These are phyloP conservation scores for human DNA, from an alignment of 2,113 vertebrate species.

Conservation along the genomic window GRCh38 chr5:152140501-152141000, in stretches of 20 bases:
- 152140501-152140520: neutral
- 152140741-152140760: neutral
- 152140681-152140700: neutral
- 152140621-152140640: neutral
- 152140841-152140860: too few relatives aligned
- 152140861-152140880: neutral
- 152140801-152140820: neutral
- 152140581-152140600: neutral
- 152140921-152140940: neutral
- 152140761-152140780: neutral
- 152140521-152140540: neutral
- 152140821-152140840: neutral
- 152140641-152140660: neutral
- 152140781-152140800: neutral
- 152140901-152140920: neutral
- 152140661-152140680: neutral
- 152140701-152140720: neutral
- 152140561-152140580: neutral
- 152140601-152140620: neutral
- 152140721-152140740: neutral
- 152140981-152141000: neutral
- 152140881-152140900: neutral
- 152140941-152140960: neutral
- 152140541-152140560: neutral
- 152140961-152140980: neutral